phyloP scores from a whole-genome alignment of 2,113 vertebrate species.

The Peucedramus taeniatus region DNA sequence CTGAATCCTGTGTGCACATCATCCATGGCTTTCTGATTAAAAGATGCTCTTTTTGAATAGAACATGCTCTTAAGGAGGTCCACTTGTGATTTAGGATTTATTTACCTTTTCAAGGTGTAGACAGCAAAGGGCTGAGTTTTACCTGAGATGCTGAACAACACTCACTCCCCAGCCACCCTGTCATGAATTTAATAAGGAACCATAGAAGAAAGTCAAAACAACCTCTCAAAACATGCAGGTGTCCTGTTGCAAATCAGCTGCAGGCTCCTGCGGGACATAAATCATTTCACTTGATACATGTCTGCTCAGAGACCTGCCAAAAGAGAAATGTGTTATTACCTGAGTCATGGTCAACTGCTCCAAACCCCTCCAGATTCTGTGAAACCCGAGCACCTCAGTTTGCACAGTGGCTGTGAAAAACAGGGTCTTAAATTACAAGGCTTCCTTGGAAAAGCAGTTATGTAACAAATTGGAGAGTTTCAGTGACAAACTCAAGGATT shows the following conservation, averaged over 20 bases:
- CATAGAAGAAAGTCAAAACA: background rate
- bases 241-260: accelerated
- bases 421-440: accelerated
- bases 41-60: background rate
- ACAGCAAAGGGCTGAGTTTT: background rate
- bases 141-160: background rate
- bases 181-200: background rate
- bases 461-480: background rate
- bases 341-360: background rate
- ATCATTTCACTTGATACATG: accelerated
- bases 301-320: background rate
- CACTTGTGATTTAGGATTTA: background rate
- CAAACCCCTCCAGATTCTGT: accelerated
- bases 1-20: no score
- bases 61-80: background rate
- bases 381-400: background rate
- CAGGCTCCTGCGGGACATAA: accelerated
- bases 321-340: background rate
- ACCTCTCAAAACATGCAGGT: background rate
- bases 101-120: background rate
- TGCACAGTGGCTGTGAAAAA: background rate
- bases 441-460: accelerated
- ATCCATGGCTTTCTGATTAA: background rate
- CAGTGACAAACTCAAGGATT: background rate
- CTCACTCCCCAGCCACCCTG: background rate